phyloP scores from a whole-genome alignment of 2,888 invertebrate species.

The Drosophila dives region DNA sequence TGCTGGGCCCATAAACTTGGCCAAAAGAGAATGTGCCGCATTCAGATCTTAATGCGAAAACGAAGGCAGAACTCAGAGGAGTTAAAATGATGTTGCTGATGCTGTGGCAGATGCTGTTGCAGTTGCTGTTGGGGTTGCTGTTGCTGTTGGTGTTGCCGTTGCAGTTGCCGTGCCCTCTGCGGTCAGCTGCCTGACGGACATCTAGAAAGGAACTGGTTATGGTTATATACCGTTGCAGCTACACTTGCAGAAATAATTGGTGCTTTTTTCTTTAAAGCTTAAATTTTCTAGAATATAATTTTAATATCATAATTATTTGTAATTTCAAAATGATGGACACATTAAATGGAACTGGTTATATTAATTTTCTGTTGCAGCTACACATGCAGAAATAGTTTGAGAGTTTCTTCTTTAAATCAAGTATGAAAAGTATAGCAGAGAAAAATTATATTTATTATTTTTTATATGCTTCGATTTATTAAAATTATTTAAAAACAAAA shows the following conservation, averaged over 20 bases:
- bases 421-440: not conserved
- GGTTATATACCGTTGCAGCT: conserved; percentile 64
- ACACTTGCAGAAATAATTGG: not conserved
- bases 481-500: not conserved
- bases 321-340: conserved; percentile 57
- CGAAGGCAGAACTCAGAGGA: conserved; percentile 19
- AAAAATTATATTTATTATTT: not conserved
- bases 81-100: conserved; percentile 45
- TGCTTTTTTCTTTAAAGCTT: not conserved
- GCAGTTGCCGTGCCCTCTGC: conserved; percentile 70
- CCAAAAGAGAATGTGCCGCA: conserved; percentile 75
- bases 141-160: conserved; percentile 50
- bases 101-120: conserved; percentile 34
- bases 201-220: conserved; percentile 66
- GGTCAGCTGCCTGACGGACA: conserved; percentile 79
- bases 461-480: not conserved
- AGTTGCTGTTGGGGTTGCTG: conserved; percentile 36
- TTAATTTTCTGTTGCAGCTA: conserved; percentile 56
- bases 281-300: not conserved
- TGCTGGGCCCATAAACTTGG: conserved; percentile 66
- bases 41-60: conserved; percentile 73
- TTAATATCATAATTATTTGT: not conserved
- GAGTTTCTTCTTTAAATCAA: not conserved
- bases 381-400: not conserved
- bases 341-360: conserved; percentile 63